Evolutionary conservation across 2,888 invertebrate genomes (phyloP).

Genomic region (Hybos culiciformis): DNA sequence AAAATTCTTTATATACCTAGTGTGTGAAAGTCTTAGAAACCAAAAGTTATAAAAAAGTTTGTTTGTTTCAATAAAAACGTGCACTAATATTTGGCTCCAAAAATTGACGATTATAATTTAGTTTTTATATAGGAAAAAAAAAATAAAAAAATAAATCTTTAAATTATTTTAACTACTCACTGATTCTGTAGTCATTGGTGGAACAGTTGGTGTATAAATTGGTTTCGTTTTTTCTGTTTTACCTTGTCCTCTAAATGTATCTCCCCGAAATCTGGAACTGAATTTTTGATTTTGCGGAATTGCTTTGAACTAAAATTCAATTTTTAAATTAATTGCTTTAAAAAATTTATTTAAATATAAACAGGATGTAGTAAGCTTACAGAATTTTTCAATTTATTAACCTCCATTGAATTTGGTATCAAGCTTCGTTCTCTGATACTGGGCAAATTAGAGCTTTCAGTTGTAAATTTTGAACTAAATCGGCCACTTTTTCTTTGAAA

Average conservation of each 20-base stretch:
- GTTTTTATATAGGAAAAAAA: no score
- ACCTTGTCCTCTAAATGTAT: constrained; percentile 12
- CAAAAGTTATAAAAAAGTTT: no score
- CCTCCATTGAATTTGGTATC: no score
- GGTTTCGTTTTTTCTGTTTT: constrained; percentile 14
- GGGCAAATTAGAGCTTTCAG: constrained; percentile 3
- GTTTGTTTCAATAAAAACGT: no score
- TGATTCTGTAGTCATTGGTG: constrained; percentile 19
- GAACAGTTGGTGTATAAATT: constrained; percentile 20
- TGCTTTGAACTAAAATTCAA: constrained; percentile 8
- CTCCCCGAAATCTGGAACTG: constrained; percentile 19
- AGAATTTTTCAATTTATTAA: neutral
- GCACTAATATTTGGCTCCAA: constrained; percentile 19
- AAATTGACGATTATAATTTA: no score
- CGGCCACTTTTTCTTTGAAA: constrained; percentile 12
- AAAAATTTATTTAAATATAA: neutral
- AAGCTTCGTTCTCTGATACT: neutral
- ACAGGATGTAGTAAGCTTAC: neutral
- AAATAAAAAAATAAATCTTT: no score
- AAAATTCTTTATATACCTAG: no score
- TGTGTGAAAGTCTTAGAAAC: no score
- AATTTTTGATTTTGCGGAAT: constrained; percentile 12
- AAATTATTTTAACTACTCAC: constrained; percentile 16
- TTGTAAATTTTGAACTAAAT: constrained; percentile 12
- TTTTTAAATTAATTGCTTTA: neutral